Evolutionary conservation across 2,797 vertebrate genomes (phyloP).

Genomic region (Amphiprion clarkii): DNA sequence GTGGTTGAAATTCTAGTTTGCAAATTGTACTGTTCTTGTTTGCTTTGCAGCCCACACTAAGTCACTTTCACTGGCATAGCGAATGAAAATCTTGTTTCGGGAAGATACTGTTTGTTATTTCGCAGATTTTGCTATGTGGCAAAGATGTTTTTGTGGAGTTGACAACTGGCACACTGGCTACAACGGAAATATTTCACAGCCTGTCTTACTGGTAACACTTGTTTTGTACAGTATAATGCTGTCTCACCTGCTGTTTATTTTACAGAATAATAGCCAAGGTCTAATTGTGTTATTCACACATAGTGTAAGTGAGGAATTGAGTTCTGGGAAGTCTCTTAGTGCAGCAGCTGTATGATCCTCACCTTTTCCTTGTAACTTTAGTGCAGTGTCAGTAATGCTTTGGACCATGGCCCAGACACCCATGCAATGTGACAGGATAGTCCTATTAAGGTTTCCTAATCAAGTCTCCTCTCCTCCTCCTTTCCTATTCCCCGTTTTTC

Average conservation of each 20-base stretch:
- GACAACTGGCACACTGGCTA: slow-evolving; percentile 8
- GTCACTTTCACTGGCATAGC: slow-evolving; percentile 3
- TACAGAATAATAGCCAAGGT: slow-evolving; percentile 41
- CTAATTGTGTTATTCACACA: slow-evolving; percentile 58
- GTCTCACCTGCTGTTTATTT: slow-evolving; percentile 57
- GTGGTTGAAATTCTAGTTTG: slow-evolving; percentile 51
- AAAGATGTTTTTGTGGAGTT: slow-evolving; percentile 8
- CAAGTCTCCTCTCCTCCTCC: slow-evolving; percentile 73
- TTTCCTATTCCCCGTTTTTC: slow-evolving; percentile 57
- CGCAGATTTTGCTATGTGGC: slow-evolving; percentile 8
- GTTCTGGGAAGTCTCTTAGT: slow-evolving; percentile 65
- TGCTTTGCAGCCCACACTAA: slow-evolving; percentile 16
- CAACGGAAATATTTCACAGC: slow-evolving; percentile 9
- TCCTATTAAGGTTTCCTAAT: slow-evolving; percentile 82
- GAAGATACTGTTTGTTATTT: slow-evolving; percentile 21
- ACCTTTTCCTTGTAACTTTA: slow-evolving; percentile 74
- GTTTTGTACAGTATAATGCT: slow-evolving; percentile 31
- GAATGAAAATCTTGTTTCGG: slow-evolving; percentile 27
- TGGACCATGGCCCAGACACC: slow-evolving; percentile 77
- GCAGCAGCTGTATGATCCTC: slow-evolving; percentile 64
- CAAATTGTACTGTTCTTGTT: slow-evolving; percentile 26
- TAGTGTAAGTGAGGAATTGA: slow-evolving; percentile 51
- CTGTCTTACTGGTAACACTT: slow-evolving; percentile 19
- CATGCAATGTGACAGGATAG: slow-evolving; percentile 75
- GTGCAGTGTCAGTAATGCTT: slow-evolving; percentile 76